phyloP scores from a whole-genome alignment of 2,797 vertebrate species.

The Microctenopoma lineatum region DNA sequence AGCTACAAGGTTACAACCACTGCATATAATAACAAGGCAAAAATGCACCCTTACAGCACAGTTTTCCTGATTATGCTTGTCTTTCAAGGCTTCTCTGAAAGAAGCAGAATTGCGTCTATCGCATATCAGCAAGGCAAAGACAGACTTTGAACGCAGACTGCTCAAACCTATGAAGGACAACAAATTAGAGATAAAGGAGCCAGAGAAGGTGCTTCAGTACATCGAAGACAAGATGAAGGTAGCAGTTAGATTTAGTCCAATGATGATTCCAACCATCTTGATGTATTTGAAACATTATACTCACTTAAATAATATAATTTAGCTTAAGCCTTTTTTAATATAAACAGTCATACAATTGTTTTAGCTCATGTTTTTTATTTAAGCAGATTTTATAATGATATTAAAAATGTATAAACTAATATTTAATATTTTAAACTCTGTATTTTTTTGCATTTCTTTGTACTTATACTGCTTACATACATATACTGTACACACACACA shows the following conservation, averaged over 20 bases:
- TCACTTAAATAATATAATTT: neutral
- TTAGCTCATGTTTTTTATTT: no score
- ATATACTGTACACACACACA: no score
- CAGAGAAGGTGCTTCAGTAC: constrained; percentile 56
- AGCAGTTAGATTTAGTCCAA: neutral
- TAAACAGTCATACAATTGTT: no score
- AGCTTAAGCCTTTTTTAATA: no score
- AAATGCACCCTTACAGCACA: fast-evolving
- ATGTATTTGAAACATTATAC: neutral
- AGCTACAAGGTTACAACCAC: constrained; percentile 51
- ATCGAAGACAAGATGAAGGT: constrained; percentile 59
- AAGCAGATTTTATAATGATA: no score
- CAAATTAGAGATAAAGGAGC: constrained; percentile 39
- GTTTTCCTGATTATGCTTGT: neutral
- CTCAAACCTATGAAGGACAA: constrained; percentile 37
- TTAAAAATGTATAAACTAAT: no score
- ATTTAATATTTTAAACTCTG: no score
- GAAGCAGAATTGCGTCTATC: constrained; percentile 54
- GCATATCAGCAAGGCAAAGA: constrained; percentile 58
- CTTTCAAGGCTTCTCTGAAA: constrained; percentile 55
- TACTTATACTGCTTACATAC: neutral
- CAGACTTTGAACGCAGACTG: constrained; percentile 55
- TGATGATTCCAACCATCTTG: neutral
- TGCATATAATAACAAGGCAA: neutral
- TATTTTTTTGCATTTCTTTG: neutral